Percentiles rank a stretch among this genome's conserved stretches.
Conservation (phyloP, 2,888 invertebrate species). For the Oasisia sp. region DNA sequence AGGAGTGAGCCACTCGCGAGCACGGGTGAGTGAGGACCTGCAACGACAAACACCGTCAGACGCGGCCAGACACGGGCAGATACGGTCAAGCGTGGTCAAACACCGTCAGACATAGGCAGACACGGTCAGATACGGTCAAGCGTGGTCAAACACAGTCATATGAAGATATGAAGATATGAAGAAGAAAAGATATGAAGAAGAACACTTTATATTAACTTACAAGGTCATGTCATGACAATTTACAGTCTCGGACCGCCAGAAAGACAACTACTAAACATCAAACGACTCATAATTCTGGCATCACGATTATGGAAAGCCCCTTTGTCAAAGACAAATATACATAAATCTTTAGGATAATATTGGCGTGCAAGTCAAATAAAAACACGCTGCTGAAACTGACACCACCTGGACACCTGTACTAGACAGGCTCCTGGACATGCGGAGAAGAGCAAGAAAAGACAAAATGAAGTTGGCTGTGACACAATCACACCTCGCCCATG, state of each 20-base stretch:
- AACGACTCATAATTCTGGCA: background rate
- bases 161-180: no score
- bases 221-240: background rate
- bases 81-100: background rate
- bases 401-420: no score
- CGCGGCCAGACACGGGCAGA: background rate
- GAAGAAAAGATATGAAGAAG: no score
- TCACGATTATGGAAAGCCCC: background rate
- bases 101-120: background rate
- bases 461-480: no score
- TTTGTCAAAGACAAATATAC: background rate
- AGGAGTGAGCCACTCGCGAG: constrained; percentile 47
- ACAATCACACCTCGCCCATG: no score
- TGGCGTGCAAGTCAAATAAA: no score
- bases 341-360: no score
- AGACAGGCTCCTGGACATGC: no score
- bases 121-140: background rate
- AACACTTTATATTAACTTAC: background rate
- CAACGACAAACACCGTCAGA: background rate
- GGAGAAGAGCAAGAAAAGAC: no score
- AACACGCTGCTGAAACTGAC: no score
- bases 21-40: constrained; percentile 48
- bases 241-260: background rate
- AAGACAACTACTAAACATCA: background rate
- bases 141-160: no score